Evolutionary conservation across 2,797 vertebrate genomes (phyloP).

Genomic region (Melanotaenia nigrans): DNA sequence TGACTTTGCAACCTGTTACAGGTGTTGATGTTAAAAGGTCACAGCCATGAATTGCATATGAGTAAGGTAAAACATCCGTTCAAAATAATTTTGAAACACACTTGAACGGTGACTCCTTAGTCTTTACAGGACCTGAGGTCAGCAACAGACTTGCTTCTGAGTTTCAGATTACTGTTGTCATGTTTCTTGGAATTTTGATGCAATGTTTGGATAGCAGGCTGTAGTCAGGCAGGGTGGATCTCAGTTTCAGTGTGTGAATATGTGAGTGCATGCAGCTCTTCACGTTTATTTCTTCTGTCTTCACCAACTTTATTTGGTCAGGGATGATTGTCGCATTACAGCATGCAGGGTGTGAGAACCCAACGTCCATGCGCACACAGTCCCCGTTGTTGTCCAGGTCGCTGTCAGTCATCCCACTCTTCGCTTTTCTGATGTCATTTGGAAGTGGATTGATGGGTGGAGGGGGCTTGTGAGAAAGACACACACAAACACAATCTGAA

Average conservation of each 20-base stretch:
- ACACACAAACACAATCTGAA: slow-evolving; percentile 30
- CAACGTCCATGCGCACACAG: slow-evolving; percentile 11
- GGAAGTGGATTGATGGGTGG: slow-evolving; percentile 69
- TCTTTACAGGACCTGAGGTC: slow-evolving; percentile 52
- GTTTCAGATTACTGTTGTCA: slow-evolving; percentile 72
- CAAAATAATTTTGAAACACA: slow-evolving; percentile 24
- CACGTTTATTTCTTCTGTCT: slow-evolving; percentile 37
- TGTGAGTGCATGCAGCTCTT: slow-evolving; percentile 15
- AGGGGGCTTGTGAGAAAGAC: slow-evolving; percentile 34
- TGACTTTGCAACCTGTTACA: slow-evolving; percentile 1
- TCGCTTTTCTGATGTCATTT: slow-evolving; percentile 73
- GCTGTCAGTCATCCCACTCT: slow-evolving; percentile 67
- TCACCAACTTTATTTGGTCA: slow-evolving; percentile 52
- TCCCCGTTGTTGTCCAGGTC: slow-evolving; percentile 47
- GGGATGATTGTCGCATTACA: slow-evolving; percentile 69
- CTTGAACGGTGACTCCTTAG: slow-evolving; percentile 17
- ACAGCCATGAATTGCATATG: not conserved
- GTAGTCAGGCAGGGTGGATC: slow-evolving; percentile 66
- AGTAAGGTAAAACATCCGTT: slow-evolving; percentile 16
- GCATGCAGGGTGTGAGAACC: slow-evolving; percentile 59
- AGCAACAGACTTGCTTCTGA: slow-evolving; percentile 33
- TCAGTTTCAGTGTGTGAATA: slow-evolving; percentile 36
- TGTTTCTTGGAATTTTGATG: slow-evolving; percentile 77
- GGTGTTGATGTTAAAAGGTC: slow-evolving; percentile 1
- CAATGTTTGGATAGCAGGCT: slow-evolving; percentile 73